phyloP scores from a whole-genome alignment of 2,888 invertebrate species.

The Sclerodermus sp. region DNA sequence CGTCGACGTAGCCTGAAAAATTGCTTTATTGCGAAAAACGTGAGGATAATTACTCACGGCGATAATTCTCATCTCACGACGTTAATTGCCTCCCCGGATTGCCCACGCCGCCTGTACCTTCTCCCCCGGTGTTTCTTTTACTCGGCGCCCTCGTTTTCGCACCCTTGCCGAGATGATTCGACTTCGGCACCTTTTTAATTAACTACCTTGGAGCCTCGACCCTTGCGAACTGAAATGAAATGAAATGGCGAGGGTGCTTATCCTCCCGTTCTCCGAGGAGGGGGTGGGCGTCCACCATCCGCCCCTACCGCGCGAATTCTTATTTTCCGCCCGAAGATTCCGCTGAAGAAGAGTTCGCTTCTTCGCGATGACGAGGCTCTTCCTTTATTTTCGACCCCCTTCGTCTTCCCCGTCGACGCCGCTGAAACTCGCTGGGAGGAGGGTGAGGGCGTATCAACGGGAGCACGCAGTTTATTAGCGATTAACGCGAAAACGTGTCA shows the following conservation, averaged over 20 bases:
- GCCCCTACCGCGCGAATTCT: too few relatives aligned
- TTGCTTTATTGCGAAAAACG: neutral
- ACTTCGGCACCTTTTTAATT: slow-evolving; percentile 34
- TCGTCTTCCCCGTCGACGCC: too few relatives aligned
- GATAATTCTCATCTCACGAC: slow-evolving; percentile 21
- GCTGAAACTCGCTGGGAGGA: too few relatives aligned
- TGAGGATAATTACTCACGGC: slow-evolving; percentile 7
- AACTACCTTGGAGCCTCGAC: slow-evolving; percentile 24
- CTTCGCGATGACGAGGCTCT: too few relatives aligned
- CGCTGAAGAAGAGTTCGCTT: too few relatives aligned
- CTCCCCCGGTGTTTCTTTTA: neutral
- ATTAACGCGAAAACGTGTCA: too few relatives aligned
- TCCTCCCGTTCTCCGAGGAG: too few relatives aligned
- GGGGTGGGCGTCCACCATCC: too few relatives aligned
- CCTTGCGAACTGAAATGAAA: slow-evolving; percentile 6
- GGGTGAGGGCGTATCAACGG: too few relatives aligned
- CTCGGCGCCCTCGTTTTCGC: neutral
- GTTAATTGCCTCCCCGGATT: slow-evolving; percentile 16
- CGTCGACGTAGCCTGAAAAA: neutral
- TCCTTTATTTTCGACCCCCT: too few relatives aligned
- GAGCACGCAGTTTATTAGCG: too few relatives aligned
- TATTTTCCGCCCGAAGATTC: too few relatives aligned
- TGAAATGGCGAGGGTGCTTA: slow-evolving; percentile 15
- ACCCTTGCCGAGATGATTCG: slow-evolving; percentile 8
- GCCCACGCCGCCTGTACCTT: neutral